These are phyloP conservation scores for Artemia franciscana DNA, from an alignment of 1,140 invertebrate species.

Conservation along the genomic window DNA sequence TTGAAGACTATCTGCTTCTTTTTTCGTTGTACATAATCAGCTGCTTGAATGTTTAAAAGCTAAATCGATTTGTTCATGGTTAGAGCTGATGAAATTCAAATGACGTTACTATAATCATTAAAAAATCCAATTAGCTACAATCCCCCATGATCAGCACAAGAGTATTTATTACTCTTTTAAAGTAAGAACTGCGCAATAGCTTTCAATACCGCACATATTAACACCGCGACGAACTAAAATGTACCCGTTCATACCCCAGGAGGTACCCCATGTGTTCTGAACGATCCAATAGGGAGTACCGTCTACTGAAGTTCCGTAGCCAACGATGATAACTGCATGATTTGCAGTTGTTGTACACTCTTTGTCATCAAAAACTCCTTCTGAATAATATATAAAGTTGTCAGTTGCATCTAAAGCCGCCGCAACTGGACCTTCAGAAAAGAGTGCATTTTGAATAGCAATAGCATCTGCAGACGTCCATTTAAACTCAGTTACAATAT, in stretches of 20 bases:
- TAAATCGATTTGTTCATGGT: no score
- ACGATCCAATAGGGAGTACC: conserved; percentile 27
- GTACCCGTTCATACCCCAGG: conserved; percentile 25
- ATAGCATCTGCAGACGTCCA: no score
- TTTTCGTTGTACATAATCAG: no score
- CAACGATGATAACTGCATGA: conserved; percentile 26
- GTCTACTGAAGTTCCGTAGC: conserved; percentile 23
- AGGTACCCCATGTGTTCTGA: conserved; percentile 25
- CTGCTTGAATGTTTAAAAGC: no score
- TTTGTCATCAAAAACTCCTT: not conserved
- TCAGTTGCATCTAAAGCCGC: not conserved
- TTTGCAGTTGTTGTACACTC: conserved; percentile 11
- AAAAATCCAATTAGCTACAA: no score
- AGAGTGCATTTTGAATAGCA: no score
- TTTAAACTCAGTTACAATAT: no score
- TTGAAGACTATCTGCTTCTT: no score
- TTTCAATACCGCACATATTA: conserved; percentile 23
- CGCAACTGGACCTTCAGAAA: conserved; percentile 1
- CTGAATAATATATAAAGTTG: conserved; percentile 1
- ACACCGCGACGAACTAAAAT: conserved; percentile 22
- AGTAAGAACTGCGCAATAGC: conserved; percentile 14
- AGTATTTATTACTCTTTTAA: no score
- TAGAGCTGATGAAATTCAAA: no score
- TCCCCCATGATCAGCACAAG: no score
- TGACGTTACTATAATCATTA: no score